Percentiles rank a stretch among this genome's conserved stretches.
phyloP scores from a whole-genome alignment of 2,113 vertebrate genomes.

The Perca schrenkii region DNA sequence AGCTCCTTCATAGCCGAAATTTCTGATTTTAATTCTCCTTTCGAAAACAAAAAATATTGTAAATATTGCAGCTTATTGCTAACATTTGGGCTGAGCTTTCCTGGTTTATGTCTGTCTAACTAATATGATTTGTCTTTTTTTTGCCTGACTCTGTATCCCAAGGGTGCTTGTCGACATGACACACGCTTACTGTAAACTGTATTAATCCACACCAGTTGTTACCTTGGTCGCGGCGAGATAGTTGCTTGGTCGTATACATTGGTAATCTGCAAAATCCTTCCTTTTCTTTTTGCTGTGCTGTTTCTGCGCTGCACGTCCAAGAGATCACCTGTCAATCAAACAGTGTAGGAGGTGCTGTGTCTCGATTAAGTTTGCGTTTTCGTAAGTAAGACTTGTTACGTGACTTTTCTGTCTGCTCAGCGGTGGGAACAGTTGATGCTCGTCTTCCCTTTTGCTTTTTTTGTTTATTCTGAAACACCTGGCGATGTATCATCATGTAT shows the following conservation, averaged over 20 bases:
- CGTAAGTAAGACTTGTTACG: not conserved
- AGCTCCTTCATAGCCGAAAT: not conserved
- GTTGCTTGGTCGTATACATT: not conserved
- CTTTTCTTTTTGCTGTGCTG: not conserved
- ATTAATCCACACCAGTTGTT: not conserved
- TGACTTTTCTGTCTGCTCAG: not conserved
- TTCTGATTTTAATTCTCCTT: constrained; percentile 1
- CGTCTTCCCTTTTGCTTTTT: not conserved
- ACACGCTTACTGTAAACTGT: not conserved
- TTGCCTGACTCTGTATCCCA: not conserved
- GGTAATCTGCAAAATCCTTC: fast-evolving
- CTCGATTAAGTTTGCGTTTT: not conserved
- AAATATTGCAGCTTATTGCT: constrained; percentile 5
- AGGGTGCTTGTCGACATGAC: constrained; percentile 11
- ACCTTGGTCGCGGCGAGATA: not conserved
- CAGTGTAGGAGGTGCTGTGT: not conserved
- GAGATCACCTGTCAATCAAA: constrained; percentile 3
- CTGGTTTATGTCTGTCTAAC: constrained; percentile 6
- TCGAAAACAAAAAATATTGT: not conserved
- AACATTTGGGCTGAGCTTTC: not conserved
- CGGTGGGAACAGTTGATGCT: too few relatives aligned
- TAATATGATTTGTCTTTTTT: constrained; percentile 10
- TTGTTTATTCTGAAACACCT: not conserved
- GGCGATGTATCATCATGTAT: not conserved
- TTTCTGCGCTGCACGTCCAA: not conserved